Evolutionary conservation across 2,113 vertebrate genomes (phyloP).

Genomic region (Osmerus mordax): DNA sequence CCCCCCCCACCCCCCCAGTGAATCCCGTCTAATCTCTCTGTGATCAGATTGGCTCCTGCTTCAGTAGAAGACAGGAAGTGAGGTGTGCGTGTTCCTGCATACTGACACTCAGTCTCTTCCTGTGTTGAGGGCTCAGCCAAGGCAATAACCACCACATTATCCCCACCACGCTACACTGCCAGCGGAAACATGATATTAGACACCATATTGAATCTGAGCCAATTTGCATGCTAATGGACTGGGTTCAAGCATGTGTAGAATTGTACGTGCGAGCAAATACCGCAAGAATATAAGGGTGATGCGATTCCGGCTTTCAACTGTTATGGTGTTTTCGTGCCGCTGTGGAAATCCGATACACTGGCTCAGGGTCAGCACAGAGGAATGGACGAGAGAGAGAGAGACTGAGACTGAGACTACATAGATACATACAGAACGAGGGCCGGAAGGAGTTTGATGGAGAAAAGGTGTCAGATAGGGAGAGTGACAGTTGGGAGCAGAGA

Average conservation of each 20-base stretch:
- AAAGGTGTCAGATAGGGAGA: not conserved
- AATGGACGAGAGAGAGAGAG: not conserved
- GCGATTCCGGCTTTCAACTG: too few species aligned
- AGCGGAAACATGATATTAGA: constrained; percentile 34
- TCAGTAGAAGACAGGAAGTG: constrained; percentile 35
- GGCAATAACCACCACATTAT: constrained; percentile 21
- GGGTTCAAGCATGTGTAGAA: too few species aligned
- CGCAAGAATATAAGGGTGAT: too few species aligned
- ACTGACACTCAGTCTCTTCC: constrained; percentile 31
- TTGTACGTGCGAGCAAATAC: too few species aligned
- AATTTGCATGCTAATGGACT: too few species aligned
- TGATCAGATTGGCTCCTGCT: constrained; percentile 53
- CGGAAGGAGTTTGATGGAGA: not conserved
- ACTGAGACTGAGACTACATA: not conserved
- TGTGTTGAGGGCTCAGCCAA: constrained; percentile 31
- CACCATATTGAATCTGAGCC: constrained; percentile 17
- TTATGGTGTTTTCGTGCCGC: too few species aligned
- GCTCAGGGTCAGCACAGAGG: too few species aligned
- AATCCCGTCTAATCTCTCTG: constrained; percentile 21
- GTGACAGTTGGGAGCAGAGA: not conserved
- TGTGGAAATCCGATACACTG: too few species aligned
- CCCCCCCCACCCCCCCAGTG: too few species aligned
- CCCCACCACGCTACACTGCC: not conserved
- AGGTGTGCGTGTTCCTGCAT: constrained; percentile 42
- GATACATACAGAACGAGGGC: not conserved